phyloP scores from a whole-genome alignment of 2,888 invertebrate species.

The Steinernema carpocapsae region DNA sequence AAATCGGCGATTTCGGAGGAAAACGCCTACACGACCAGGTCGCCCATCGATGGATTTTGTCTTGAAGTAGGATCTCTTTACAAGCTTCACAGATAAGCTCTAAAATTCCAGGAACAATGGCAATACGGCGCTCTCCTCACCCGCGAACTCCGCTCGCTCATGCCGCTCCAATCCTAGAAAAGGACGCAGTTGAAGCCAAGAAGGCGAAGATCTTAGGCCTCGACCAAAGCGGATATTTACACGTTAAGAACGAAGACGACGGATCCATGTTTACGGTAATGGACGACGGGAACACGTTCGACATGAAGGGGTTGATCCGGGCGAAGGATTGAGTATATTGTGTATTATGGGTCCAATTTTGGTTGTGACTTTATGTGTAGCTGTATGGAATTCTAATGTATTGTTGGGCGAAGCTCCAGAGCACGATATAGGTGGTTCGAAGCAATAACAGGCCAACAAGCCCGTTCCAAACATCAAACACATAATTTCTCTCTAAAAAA shows the following conservation, averaged over 20 bases:
- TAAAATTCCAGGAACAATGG: neutral
- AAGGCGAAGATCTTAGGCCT: constrained; percentile 80
- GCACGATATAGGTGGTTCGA: no score
- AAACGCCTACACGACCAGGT: constrained; percentile 34
- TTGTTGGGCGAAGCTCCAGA: no score
- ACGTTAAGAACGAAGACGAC: constrained; percentile 74
- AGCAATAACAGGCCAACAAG: no score
- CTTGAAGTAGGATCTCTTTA: constrained; percentile 41
- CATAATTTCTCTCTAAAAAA: no score
- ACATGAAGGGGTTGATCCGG: no score
- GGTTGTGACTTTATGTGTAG: no score
- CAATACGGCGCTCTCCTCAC: constrained; percentile 37
- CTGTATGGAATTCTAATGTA: no score
- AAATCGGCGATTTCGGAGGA: neutral
- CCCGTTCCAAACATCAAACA: no score
- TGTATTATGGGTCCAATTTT: no score
- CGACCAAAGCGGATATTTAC: constrained; percentile 84
- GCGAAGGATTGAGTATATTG: neutral
- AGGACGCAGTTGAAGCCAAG: constrained; percentile 55
- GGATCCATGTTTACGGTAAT: constrained; percentile 77
- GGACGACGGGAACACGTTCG: constrained; percentile 94
- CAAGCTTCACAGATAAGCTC: neutral
- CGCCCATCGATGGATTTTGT: constrained; percentile 55
- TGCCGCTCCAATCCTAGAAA: constrained; percentile 45
- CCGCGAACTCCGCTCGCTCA: constrained; percentile 45